Conservation (phyloP, 2,113 vertebrate genomes). For the Ctenomys sociabilis region DNA sequence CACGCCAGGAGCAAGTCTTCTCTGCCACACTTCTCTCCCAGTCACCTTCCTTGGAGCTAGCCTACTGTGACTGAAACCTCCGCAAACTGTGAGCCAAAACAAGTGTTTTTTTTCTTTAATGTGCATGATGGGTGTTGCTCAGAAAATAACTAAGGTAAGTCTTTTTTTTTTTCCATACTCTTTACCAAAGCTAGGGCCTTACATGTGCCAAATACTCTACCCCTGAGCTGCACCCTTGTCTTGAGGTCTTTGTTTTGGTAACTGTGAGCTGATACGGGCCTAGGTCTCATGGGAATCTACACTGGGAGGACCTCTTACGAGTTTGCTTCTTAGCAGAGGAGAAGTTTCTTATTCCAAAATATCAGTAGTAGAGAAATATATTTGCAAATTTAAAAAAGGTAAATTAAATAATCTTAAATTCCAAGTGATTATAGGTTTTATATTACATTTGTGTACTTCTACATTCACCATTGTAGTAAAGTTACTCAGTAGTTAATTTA, state of each 20-base stretch:
- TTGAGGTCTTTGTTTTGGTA: background rate
- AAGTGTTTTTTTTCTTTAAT: background rate
- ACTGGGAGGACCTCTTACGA: accelerated
- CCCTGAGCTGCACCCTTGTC: background rate
- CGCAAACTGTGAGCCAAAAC: background rate
- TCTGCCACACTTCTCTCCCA: background rate
- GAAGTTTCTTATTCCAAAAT: background rate
- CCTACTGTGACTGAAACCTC: background rate
- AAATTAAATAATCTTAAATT: background rate
- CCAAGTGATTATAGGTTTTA: background rate
- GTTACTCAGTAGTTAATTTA: background rate
- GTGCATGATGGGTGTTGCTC: background rate
- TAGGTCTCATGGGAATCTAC: background rate
- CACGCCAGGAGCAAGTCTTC: background rate
- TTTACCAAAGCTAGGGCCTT: too few species aligned
- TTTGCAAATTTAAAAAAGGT: background rate
- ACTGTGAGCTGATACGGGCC: background rate
- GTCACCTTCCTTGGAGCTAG: background rate
- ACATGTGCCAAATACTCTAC: too few species aligned
- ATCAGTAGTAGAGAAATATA: background rate
- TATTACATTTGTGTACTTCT: background rate
- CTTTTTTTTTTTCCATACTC: background rate
- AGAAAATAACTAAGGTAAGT: background rate
- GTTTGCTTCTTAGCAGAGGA: background rate
- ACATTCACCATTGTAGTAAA: background rate